These are phyloP conservation scores for Bufotes viridis DNA, from an alignment of 2,797 vertebrate species.

Conservation along the genomic window DNA sequence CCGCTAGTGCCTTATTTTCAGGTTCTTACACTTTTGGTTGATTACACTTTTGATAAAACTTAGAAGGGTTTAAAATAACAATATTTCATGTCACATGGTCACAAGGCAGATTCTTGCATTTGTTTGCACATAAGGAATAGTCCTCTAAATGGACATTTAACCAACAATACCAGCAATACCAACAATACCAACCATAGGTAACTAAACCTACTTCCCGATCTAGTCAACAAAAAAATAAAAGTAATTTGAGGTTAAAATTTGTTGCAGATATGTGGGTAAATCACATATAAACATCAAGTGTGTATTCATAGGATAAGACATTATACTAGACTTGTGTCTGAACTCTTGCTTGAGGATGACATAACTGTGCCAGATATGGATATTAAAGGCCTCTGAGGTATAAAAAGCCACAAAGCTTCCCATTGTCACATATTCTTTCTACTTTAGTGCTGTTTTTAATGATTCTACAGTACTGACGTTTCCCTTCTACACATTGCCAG, in stretches of 20 bases:
- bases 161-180: too few relatives aligned
- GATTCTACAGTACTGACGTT: neutral
- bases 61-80: too few relatives aligned
- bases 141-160: neutral
- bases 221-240: too few relatives aligned
- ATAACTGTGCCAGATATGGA: constrained; percentile 24
- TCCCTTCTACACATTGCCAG: constrained; percentile 34
- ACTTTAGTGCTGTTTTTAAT: constrained; percentile 38
- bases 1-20: too few relatives aligned
- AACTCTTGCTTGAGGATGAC: neutral
- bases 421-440: constrained; percentile 22
- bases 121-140: neutral
- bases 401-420: constrained; percentile 35
- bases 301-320: neutral
- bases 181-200: too few relatives aligned
- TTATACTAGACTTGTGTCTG: neutral
- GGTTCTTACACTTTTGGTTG: too few relatives aligned
- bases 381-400: constrained; percentile 16
- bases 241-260: constrained; percentile 16
- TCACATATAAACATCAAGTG: neutral
- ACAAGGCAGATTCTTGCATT: too few relatives aligned
- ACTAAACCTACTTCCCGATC: neutral
- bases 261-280: neutral
- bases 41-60: too few relatives aligned
- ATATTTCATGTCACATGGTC: too few relatives aligned